Base-by-base conservation (phyloP, 2,797 vertebrate species). In the Microctenopoma steveboyesi region DNA sequence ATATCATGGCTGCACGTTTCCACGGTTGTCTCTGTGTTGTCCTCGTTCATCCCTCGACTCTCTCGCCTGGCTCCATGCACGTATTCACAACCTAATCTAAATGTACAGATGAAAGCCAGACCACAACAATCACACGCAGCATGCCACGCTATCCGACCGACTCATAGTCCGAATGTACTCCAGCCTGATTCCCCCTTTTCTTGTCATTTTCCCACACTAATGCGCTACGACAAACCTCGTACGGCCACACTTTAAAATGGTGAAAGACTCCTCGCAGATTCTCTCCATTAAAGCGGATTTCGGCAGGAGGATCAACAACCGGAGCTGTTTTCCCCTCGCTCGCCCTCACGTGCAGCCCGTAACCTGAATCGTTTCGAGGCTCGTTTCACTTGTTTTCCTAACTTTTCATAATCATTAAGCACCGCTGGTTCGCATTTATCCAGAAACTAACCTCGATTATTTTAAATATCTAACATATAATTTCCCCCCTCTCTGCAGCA, bases 391-490 rank as follows among this genome's bases (percentile, higher is more conserved):
- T 79, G 81, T 84, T 83, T 85, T 81, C 72, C 53, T 58, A 84
- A 84, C 79, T 83, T 57, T 84, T 57, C 79, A 50, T 45, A 74
- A 80, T 64, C 54, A 76, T 63, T 16, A 58, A 18, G 39, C 62
- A 75, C 78, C 74, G 69, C 72, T 45, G 66, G 46, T 78, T 53
- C 79, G 80, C 79, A 76, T 92, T 91, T 89, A 89, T 83, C 81
- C 86, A 65, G 86, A 84, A 91, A 89, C 82, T 90, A 92, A 90
- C 86, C 90, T 91, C 80, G 84, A 92, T 94, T 88, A 84, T 93
- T 92, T 89, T 86, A 88, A 92, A 90, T 82, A 88, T 91, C 89
- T 86, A 90, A 92, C 87, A 82, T 90, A 90, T 91, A 91, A 93
- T 93, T 89, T 81, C 85, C 80, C 80, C 84, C 84, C 82, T 89